A percentile compares a stretch with the other conserved stretches of the same genome.
Evolutionary conservation across 2,888 invertebrate genomes (phyloP).

Genomic region (Pheosia tremula): DNA sequence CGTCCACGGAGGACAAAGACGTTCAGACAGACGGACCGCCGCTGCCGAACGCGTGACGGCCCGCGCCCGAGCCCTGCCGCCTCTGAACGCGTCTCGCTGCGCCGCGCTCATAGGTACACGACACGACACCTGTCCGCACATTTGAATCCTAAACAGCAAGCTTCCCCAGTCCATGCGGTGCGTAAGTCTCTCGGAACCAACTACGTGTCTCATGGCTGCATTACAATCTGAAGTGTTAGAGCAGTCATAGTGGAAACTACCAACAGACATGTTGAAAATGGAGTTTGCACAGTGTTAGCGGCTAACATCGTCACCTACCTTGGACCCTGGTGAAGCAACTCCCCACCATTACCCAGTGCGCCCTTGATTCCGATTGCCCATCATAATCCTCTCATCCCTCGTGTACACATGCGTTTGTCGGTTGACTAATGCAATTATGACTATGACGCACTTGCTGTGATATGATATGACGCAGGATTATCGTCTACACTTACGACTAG

Average conservation of each 20-base stretch:
- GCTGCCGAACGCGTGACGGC: conserved; percentile 72
- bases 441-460: conserved; percentile 35
- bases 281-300: conserved; percentile 14
- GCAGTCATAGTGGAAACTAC: neutral
- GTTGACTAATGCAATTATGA: conserved; percentile 22
- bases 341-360: neutral
- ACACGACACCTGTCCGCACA: conserved; percentile 55
- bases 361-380: conserved; percentile 5
- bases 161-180: conserved; percentile 38
- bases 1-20: conserved; percentile 88
- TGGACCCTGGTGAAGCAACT: conserved; percentile 4
- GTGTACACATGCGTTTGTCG: conserved; percentile 17
- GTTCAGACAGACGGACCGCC: conserved; percentile 88
- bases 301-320: conserved; percentile 13
- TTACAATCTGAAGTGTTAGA: neutral
- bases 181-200: conserved; percentile 30
- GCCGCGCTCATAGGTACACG: conserved; percentile 43
- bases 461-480: conserved; percentile 36
- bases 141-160: conserved; percentile 40
- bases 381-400: conserved; percentile 16
- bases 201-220: conserved; percentile 21
- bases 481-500: conserved; percentile 29
- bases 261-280: conserved; percentile 12
- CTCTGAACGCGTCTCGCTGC: conserved; percentile 46
- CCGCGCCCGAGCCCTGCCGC: conserved; percentile 56